Base-by-base conservation (phyloP, 2,797 vertebrate species). In the Cichlasoma orientale region DNA sequence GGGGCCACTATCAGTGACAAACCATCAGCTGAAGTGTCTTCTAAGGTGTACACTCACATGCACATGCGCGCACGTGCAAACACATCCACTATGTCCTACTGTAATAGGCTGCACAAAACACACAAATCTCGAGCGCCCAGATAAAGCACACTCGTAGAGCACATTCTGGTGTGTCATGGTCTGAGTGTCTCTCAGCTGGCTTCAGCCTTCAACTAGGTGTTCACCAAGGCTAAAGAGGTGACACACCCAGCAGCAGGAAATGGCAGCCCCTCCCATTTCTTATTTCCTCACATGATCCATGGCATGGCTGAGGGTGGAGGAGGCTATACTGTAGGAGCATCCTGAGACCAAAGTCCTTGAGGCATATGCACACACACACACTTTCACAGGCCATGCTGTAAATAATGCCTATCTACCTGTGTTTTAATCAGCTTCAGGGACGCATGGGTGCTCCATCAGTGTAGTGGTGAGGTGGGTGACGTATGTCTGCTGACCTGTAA, bases 1-100 rank as follows among this genome's bases (percentile, higher is more conserved):
- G 82, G 80, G 93, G 88, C 91, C 83, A 84, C 90, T 94, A 94
- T 95, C 95, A 91, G 91, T 93, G 95, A 95, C 94, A 94, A 89
- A 90, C 91, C 90, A 93, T 95, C 94, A 94, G 90, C 86, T 77
- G 57, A 86, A 86, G 76, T 87, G 89, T 57, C 38, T 47, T 88
- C 74, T 57, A 57, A 90, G 78, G 89, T 81, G 75, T 83, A 44
- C 72, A 66, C 72, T 77, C 59, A 47, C 59, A 27, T 21, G 61
- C 57, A 23, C 77, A 14, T 6, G 11, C 29, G 13, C 7, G 54
- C 88, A 53, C 13, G 21, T 61, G 58, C 75, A 78, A 79, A 86
- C 66, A 86, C 89, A 80, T 57, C 54, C 66, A 68, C 29, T 58
- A 16, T 50, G 36, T 18, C 36, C 68, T 82, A n/a, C n/a, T n/a